Base-by-base conservation (phyloP, 2,888 invertebrate species). In the Lypha dubia region DNA sequence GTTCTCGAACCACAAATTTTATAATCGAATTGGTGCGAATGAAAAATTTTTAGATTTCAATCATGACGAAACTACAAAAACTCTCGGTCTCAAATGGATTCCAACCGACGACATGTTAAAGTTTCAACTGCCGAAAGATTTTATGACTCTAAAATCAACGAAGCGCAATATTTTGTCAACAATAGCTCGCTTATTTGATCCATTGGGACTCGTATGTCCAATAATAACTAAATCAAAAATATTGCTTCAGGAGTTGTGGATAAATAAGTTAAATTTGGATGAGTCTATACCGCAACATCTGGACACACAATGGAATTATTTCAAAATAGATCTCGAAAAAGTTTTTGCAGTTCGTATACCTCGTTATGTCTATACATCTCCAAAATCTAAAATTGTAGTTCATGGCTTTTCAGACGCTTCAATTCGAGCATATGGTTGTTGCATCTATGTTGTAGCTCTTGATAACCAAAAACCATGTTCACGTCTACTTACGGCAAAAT, bases 401-500 rank as follows among this genome's bases (percentile, higher is more conserved):
- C 58, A 58, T 4, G 58, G 32, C 2, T 35, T 58, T 58, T 58
- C 41, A 3, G 62, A 63, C 4, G 41, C 62, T 11, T 75, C 81
- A n/a, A 71, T 70, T 20, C 79, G 71, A 32, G 86, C 81, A 24
- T 84, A 77, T 74, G 84, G 83, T 20, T 81, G 80, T 49, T 84
- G 80, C 35, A 44, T 85, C 38, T 83, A 85, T 63, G 44, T 74
- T 6, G 49, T 41, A 17, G 63, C 73, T 49, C 63, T 65, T 75
- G 15, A 70, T 68, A 71, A 83, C 28, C 8, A 60, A 49, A 77
- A 73, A 51, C 2, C 28, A 2, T 28, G 2, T 28, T 28, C 28
- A 35, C 13, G 24, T 11, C 35, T 76, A n/a, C n/a, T 75, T 53
- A 60, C 51, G n/a, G 51, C 75, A 1, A 71, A 83, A 58, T 85